phyloP scores from a whole-genome alignment of 2,888 invertebrate genomes.

The Epistrophella euchroma region DNA sequence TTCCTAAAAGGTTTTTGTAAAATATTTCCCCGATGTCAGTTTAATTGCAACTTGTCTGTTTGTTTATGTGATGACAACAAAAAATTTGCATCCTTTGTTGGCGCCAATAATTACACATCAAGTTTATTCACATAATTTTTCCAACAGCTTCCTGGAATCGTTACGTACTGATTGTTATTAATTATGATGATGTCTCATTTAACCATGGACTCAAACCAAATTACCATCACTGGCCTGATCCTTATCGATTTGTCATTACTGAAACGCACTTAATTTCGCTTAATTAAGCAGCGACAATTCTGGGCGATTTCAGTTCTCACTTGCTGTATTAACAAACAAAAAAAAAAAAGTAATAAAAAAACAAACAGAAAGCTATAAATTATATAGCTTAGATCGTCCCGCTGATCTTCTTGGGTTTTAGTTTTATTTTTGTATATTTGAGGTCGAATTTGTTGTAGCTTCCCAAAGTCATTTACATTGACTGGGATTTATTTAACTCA shows the following conservation, averaged over 20 bases:
- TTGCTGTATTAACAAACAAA: conserved; percentile 7
- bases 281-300: conserved; percentile 59
- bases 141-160: conserved; percentile 24
- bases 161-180: conserved; percentile 37
- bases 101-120: conserved; percentile 10
- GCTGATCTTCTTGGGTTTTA: conserved; percentile 3
- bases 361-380: conserved; percentile 32
- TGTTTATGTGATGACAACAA: no score
- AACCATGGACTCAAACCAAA: conserved; percentile 18
- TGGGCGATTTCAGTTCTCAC: conserved; percentile 40
- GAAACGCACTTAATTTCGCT: conserved; percentile 62
- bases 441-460: conserved; percentile 29
- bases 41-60: no score
- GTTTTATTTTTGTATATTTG: background rate
- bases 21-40: no score
- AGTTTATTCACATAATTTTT: background rate
- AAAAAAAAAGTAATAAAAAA: background rate
- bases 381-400: conserved; percentile 14
- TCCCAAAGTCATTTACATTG: conserved; percentile 65
- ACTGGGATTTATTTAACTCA: conserved; percentile 65
- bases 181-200: conserved; percentile 51
- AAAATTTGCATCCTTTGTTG: background rate
- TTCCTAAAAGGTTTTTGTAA: no score
- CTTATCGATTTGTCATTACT: conserved; percentile 62
- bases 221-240: conserved; percentile 34